These are phyloP conservation scores for Cheilosia impressa DNA, from an alignment of 2,888 invertebrate species.

Conservation along the genomic window DNA sequence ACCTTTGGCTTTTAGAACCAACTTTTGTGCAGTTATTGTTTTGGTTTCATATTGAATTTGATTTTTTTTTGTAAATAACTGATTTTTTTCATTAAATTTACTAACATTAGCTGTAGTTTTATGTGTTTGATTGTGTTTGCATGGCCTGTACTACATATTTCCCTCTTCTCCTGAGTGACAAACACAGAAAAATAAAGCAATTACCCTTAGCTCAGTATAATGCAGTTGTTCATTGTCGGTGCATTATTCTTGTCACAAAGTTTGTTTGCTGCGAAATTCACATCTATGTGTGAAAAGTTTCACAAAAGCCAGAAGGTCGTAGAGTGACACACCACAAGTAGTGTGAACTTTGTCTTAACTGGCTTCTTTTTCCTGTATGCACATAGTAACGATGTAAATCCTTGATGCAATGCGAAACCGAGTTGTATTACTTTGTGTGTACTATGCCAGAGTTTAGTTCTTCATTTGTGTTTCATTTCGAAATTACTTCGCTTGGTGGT, in stretches of 20 bases:
- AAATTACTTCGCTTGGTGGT: no score
- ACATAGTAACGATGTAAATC: slow-evolving; percentile 39
- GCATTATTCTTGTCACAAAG: slow-evolving; percentile 44
- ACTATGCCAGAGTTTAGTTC: not conserved
- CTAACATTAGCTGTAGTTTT: slow-evolving; percentile 5
- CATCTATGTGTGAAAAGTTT: slow-evolving; percentile 45
- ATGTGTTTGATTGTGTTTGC: not conserved
- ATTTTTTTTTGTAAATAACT: slow-evolving; percentile 18
- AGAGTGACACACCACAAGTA: slow-evolving; percentile 26
- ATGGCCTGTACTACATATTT: not conserved
- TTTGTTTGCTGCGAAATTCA: slow-evolving; percentile 12
- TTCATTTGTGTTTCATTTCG: no score
- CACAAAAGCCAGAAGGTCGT: slow-evolving; percentile 43
- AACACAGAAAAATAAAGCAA: slow-evolving; percentile 38
- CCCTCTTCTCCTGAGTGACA: not conserved
- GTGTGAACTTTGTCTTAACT: slow-evolving; percentile 62
- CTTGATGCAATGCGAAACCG: slow-evolving; percentile 25
- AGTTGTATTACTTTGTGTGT: slow-evolving; percentile 5
- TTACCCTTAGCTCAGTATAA: slow-evolving; percentile 18
- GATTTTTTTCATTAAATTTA: slow-evolving; percentile 4
- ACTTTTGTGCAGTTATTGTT: slow-evolving; percentile 68
- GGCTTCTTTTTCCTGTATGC: slow-evolving; percentile 45
- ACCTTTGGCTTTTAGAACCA: slow-evolving; percentile 73
- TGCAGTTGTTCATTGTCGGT: slow-evolving; percentile 31
- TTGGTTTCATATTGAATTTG: slow-evolving; percentile 21